Conservation (phyloP, 2,113 vertebrate species). For the Axis porcinus region DNA sequence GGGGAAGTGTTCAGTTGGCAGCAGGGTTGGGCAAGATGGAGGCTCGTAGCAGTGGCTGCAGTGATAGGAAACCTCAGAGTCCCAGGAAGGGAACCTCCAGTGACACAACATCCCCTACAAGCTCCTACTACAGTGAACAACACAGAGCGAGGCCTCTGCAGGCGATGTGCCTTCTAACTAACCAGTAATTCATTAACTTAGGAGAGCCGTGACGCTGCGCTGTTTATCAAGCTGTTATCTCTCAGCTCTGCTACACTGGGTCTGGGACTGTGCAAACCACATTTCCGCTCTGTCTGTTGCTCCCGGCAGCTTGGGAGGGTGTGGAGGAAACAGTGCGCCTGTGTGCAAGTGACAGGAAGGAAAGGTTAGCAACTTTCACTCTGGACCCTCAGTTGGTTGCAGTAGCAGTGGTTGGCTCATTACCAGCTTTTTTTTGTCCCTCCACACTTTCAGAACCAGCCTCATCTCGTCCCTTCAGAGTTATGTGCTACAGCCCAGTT, state of each 20-base stretch:
- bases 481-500: neutral
- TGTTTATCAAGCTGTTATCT: neutral
- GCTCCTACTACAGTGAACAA: neutral
- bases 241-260: neutral
- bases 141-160: neutral
- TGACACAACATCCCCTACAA: slow-evolving; percentile 10
- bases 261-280: neutral
- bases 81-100: neutral
- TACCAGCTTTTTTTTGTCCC: neutral
- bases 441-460: neutral
- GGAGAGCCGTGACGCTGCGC: neutral
- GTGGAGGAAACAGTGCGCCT: neutral
- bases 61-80: neutral
- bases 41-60: neutral
- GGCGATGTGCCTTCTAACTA: neutral
- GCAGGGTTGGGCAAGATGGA: slow-evolving; percentile 2
- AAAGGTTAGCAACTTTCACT: neutral
- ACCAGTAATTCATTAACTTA: neutral
- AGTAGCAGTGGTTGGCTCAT: neutral
- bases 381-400: neutral
- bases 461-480: neutral
- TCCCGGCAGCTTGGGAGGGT: neutral
- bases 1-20: neutral
- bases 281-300: neutral
- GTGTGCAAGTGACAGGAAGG: neutral